These are phyloP conservation scores for Enteromius paludinosus DNA, from an alignment of 2,797 vertebrate genomes.

Conservation along the genomic window DNA sequence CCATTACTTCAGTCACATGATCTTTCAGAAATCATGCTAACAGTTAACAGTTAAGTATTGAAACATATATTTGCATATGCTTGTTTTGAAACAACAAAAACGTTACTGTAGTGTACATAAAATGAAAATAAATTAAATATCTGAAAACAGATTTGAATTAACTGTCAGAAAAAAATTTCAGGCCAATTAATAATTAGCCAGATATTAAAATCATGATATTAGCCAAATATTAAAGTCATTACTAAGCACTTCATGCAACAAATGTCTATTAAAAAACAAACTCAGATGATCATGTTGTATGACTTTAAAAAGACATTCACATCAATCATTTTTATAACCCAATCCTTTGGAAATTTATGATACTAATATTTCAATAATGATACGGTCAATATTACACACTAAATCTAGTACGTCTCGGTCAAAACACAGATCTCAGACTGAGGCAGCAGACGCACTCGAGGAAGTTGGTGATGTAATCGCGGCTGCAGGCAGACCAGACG, in stretches of 20 bases:
- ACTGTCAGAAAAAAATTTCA: neutral
- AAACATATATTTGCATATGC: neutral
- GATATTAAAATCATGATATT: neutral
- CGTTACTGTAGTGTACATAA: neutral
- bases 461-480: conserved; percentile 98
- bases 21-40: neutral
- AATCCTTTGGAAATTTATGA: neutral
- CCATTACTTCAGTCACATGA: neutral
- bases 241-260: neutral
- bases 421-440: conserved; percentile 32
- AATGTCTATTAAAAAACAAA: neutral
- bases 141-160: neutral
- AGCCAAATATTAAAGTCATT: neutral
- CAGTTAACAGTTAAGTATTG: neutral
- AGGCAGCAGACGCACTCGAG: conserved; percentile 86
- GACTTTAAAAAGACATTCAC: neutral
- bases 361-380: neutral
- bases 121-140: neutral
- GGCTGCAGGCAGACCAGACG: conserved; percentile 96
- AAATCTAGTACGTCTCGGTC: neutral
- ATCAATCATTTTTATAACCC: neutral
- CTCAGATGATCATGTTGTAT: neutral
- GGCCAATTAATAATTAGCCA: neutral
- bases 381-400: neutral
- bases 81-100: neutral